These are phyloP conservation scores for Heteromormyrus szaboi DNA, from an alignment of 2,797 vertebrate genomes.

Conservation along the genomic window DNA sequence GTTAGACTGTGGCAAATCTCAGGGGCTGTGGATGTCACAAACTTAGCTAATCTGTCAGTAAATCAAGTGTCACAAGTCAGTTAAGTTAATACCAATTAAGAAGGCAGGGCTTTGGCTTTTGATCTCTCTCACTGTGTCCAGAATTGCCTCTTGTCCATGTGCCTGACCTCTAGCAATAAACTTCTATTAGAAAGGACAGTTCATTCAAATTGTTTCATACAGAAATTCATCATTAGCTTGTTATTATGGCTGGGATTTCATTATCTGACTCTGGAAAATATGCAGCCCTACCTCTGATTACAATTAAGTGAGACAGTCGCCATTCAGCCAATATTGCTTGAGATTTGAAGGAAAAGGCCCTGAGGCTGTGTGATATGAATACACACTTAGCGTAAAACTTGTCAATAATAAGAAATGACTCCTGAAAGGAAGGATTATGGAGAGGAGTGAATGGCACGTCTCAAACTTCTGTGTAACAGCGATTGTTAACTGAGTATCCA, in stretches of 20 bases:
- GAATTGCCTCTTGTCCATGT: background rate
- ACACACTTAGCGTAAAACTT: background rate
- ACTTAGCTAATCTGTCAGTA: background rate
- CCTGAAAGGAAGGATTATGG: background rate
- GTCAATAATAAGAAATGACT: background rate
- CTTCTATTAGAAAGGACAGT: background rate
- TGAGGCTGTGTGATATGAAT: background rate
- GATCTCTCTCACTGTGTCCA: background rate
- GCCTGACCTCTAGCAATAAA: background rate
- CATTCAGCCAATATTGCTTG: background rate
- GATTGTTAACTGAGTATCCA: background rate
- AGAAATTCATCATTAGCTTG: background rate
- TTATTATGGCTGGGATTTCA: conserved; percentile 9
- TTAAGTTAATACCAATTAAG: conserved; percentile 8
- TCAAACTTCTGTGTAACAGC: background rate
- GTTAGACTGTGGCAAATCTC: background rate
- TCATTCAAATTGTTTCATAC: conserved; percentile 6
- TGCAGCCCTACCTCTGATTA: background rate
- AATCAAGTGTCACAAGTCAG: background rate
- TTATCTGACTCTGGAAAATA: conserved; percentile 4
- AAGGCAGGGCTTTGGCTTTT: background rate
- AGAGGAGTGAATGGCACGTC: background rate
- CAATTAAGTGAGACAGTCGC: background rate
- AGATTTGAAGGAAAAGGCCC: background rate
- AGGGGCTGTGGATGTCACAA: background rate